Evolutionary conservation across 2,797 vertebrate genomes (phyloP), one percentile per base, ranked within the genome.

Genomic region (Myotis vivesi): DNA sequence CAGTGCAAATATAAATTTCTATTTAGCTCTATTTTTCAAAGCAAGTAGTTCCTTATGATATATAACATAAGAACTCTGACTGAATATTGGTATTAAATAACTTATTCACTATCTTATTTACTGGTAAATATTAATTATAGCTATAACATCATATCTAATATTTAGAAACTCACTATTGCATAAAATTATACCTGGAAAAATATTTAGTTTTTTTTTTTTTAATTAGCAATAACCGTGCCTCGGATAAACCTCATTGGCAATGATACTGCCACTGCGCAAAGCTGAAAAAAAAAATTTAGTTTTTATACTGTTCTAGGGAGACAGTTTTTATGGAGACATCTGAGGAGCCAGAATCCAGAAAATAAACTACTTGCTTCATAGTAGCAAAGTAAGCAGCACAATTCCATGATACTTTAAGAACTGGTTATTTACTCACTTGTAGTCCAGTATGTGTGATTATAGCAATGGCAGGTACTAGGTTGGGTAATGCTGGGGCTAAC

Each of bases 1-100:
- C 6, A 92, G 55, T 81, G 53, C 46, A 90, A 89, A 84, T 80
- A 89, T 1, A 72, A 75, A 95, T 91, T 91, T 93, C 20, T 72
- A 17, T 90, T 89, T 88, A 77, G 25, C 19, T 59, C 53, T 92
- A 6, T 51, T 92, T 92, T 95, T 41, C 77, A 64, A 71, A 93
- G 28, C 23, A 71, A 73, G 15, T 66, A 28, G 36, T 82, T 96
- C 12, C 4, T 87, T 87, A 64, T 82, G 51, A 23, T 86, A 71
- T 79, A 33, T 87, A 81, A 68, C 16, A 8, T 69, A 89, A 80
- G 28, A 94, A 84, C n/a, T 81, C 71, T 66, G 73, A 73, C 12
- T 64, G 38, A 33, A 57, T 81, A 81, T 89, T 89, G 19, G 22
- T 64, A 41, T 83, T 83, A 66, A 88, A 80, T 86, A 91, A 86